phyloP scores from a whole-genome alignment of 2,797 vertebrate species.

The Ctenochaetus hawaiiensis region DNA sequence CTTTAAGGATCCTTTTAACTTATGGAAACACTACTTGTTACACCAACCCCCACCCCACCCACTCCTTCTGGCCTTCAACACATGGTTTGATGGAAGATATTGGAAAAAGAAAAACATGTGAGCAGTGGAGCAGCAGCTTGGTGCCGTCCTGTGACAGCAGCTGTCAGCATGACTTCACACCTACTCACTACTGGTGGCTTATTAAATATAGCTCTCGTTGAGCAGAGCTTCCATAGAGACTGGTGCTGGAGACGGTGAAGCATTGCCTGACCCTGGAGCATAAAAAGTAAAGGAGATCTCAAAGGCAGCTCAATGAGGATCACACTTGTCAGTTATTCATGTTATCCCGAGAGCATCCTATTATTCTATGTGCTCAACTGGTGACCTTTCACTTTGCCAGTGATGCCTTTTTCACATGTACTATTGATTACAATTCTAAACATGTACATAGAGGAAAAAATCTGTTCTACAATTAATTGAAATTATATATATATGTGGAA shows the following conservation, averaged over 20 bases:
- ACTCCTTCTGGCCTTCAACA: background rate
- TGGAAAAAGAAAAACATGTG: background rate
- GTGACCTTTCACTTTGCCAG: background rate
- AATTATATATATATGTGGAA: too few relatives aligned
- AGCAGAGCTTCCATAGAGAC: background rate
- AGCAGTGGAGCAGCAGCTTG: constrained; percentile 6
- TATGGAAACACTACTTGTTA: background rate
- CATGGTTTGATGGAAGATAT: background rate
- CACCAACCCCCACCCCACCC: background rate
- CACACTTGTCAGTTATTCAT: constrained; percentile 21
- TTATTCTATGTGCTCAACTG: background rate
- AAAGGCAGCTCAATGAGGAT: background rate
- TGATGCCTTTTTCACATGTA: background rate
- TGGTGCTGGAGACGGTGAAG: constrained; percentile 15
- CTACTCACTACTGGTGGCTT: constrained; percentile 9
- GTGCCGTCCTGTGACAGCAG: constrained; percentile 8
- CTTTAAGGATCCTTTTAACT: background rate
- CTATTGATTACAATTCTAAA: background rate
- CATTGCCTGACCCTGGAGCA: background rate
- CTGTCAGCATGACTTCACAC: constrained; percentile 49
- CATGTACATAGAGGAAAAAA: background rate
- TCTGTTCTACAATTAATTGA: too few relatives aligned
- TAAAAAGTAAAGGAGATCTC: background rate
- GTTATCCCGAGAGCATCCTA: background rate
- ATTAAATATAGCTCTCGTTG: constrained; percentile 40